phyloP scores from a whole-genome alignment of 1,140 invertebrate genomes.

The Helicorthomorpha holstii region DNA sequence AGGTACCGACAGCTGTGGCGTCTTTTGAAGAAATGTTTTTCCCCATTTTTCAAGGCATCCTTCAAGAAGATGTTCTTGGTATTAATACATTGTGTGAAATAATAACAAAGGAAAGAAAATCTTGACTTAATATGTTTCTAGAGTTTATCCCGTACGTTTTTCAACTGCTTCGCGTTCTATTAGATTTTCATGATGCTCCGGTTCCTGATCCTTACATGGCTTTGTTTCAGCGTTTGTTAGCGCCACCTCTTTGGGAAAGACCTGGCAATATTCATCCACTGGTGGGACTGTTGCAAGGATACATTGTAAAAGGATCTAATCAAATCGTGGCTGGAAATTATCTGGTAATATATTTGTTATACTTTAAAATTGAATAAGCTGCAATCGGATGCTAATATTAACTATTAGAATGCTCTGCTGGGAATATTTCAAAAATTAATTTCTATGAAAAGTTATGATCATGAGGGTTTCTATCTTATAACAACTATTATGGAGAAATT shows the following conservation, averaged over 20 bases:
- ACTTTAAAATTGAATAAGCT: background rate
- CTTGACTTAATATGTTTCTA: conserved; percentile 24
- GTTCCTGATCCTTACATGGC: conserved; percentile 70
- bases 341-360: conserved; percentile 29
- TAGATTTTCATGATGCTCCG: conserved; percentile 51
- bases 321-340: conserved; percentile 52
- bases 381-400: conserved; percentile 12
- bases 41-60: conserved; percentile 79
- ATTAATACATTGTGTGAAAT: too few species aligned
- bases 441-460: conserved; percentile 85
- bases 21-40: conserved; percentile 83
- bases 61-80: conserved; percentile 86
- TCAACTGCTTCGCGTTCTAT: conserved; percentile 80
- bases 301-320: conserved; percentile 50
- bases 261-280: conserved; percentile 80
- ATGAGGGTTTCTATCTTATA: conserved; percentile 85
- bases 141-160: conserved; percentile 97
- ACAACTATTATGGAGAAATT: conserved; percentile 63
- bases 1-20: conserved; percentile 54
- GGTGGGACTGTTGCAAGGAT: conserved; percentile 71
- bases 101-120: too few species aligned
- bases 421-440: conserved; percentile 95
- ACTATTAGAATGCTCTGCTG: conserved; percentile 56
- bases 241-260: conserved; percentile 78
- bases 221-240: conserved; percentile 70